Evolutionary conservation across 35 echinoderm and acorn worm species (phyloP).

Genomic region (Apostichopus japonicus): DNA sequence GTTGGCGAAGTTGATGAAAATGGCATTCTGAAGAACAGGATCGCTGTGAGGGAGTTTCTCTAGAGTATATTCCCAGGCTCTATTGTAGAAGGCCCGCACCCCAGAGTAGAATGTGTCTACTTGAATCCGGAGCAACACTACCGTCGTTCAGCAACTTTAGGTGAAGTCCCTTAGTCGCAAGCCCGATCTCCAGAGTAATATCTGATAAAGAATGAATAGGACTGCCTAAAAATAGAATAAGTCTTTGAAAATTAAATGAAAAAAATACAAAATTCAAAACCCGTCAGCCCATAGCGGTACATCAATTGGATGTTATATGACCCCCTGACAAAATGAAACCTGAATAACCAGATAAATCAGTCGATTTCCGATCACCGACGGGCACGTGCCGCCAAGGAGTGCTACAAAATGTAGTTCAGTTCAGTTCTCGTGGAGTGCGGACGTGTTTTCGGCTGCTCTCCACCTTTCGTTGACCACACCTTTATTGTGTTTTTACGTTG

Average conservation of each 20-base stretch:
- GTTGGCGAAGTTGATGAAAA: slow-evolving; percentile 31
- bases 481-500: too few species aligned
- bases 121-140: slow-evolving; percentile 4
- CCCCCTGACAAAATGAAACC: too few species aligned
- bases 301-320: too few species aligned
- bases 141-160: slow-evolving; percentile 20
- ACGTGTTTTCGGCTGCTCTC: too few species aligned
- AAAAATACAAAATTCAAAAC: too few species aligned
- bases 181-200: slow-evolving; percentile 21
- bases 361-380: too few species aligned
- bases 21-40: slow-evolving; percentile 27
- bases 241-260: neutral
- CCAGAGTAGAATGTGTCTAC: neutral
- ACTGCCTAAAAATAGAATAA: neutral
- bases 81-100: slow-evolving; percentile 43
- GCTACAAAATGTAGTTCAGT: too few species aligned
- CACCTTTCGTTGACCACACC: too few species aligned
- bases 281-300: too few species aligned
- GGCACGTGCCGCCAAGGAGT: too few species aligned
- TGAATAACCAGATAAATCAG: too few species aligned
- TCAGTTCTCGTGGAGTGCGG: too few species aligned
- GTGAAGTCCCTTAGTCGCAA: slow-evolving; percentile 22
- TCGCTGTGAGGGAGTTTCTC: slow-evolving; percentile 34
- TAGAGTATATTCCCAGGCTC: slow-evolving; percentile 31
- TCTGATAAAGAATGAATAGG: slow-evolving; percentile 41